Evolutionary conservation across 1,140 invertebrate species (phyloP), one percentile per base, ranked within the genome.

Genomic region (Ostrea edulis): DNA sequence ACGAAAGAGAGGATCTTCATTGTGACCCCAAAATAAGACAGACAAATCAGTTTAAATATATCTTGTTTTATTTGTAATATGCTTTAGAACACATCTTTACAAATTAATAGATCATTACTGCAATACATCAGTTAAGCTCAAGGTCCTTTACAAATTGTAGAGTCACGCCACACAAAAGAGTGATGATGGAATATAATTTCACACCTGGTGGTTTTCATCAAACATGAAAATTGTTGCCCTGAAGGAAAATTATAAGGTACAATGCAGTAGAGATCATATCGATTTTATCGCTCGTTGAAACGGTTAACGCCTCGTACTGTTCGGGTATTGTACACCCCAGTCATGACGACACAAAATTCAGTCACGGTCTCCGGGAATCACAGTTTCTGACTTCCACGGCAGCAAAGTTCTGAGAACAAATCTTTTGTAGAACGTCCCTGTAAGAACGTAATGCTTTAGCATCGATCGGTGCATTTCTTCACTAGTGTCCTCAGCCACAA

Each of bases 131-230:
- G n/a, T 0, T n/a, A 8, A 62, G 14, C 29, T 77, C 68, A 77
- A 25, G 68, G 68, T 77, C 68, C 1, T 44, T 35, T 14, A 25
- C 22, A 77, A 29, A 77, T 17, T 29, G 68, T 77, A 35, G 25
- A 77, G 68, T 77, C 68, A 77, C 35, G 68, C 22, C 68, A 77
- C 68, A 29, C 12, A 77, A 35, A 35, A 77, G 25, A 22, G 35
- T 35, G 68, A 77, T 77, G 68, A 77, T 77, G 68, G 68, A 77
- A 77, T 77, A 77, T 77, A 11, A 77, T 77, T 77, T 77, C 25
- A 77, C 68, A 77, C 68, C 68, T 77, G 25, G 25, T 77, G 25
- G 68, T 22, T 29, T 29, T 9, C 25, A 29, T 77, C 68, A 77
- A 77, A 77, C 8, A 35, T 7, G 12, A 11, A 14, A 62, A 77